Base-by-base conservation (phyloP, 1,140 invertebrate species). In the Rhyzopertha dominica region DNA sequence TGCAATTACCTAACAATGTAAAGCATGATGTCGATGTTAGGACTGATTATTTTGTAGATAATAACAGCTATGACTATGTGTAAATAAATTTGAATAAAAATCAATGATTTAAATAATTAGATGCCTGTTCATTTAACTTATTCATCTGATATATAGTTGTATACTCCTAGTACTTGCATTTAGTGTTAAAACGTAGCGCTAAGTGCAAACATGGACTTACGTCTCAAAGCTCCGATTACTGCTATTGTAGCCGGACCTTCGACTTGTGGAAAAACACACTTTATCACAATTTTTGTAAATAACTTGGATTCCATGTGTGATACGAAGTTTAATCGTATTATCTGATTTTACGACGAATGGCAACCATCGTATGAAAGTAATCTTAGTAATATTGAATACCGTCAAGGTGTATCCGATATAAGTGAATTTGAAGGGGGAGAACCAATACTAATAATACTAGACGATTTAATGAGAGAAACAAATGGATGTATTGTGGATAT, bases 281-380 rank as follows among this genome's bases (percentile, higher is more conserved):
- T 62, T 53, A 56, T 62, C 23, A 38, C 34, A 16, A 43, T 40
- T n/a, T 57, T 57, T 35, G 26, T 52, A 5, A 49, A 52, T 42
- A 12, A 58, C 43, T 10, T 20, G n/a, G 47, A 49, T 26, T 9
- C 54, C n/a, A 19, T 58, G n/a, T 59, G 49, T 37, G 50, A 30
- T 25, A 22, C 12, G 35, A 7, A 16, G 25, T 54, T 59, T 41
- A 12, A 16, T 20, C 14, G 51, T 29, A 49, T 51, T 4, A 42
- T 40, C 2, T 59, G 56, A 58, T 61, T 56, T 51, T 63, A 37
- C 47, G 59, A 63, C 52, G 59, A 63, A 54, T 59, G 61, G 53
- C 54, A 61, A 45, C 51, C 59, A 12, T 36, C 56, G 19, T 60
- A 58, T 43, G 53, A 59, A 38, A 43, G 49, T 47, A 10, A 29